A percentile compares a stretch with the other conserved stretches of the same genome.
Conservation (phyloP, 2,888 invertebrate genomes). For the Incurvaria masculella region DNA sequence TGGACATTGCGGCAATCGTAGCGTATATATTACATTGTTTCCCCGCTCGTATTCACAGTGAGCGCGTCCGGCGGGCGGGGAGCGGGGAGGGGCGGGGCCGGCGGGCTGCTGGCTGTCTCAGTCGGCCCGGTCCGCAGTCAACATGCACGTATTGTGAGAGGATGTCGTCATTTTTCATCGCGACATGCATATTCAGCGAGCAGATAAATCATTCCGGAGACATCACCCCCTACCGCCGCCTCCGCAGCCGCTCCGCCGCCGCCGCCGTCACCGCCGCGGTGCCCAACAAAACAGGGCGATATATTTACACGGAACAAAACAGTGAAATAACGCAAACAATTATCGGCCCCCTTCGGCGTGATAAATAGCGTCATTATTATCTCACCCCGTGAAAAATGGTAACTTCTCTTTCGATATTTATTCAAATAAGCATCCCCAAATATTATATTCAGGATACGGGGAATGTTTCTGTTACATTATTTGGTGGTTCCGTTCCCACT, state of each 20-base stretch:
- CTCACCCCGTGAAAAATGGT: slow-evolving; percentile 46
- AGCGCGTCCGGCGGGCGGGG: background rate
- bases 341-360: slow-evolving; percentile 46
- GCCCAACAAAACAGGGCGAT: slow-evolving; percentile 18
- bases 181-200: slow-evolving; percentile 54
- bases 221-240: slow-evolving; percentile 41
- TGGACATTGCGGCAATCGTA: too few species aligned
- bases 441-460: slow-evolving; percentile 30
- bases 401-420: slow-evolving; percentile 43
- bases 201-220: slow-evolving; percentile 48
- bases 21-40: too few species aligned
- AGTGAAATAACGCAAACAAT: slow-evolving; percentile 50
- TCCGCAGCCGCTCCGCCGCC: slow-evolving; percentile 29
- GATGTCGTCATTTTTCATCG: slow-evolving; percentile 51
- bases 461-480: slow-evolving; percentile 28
- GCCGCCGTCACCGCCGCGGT: slow-evolving; percentile 32
- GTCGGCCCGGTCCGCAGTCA: background rate
- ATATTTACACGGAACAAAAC: slow-evolving; percentile 44
- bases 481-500: slow-evolving; percentile 2
- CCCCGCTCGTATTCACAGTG: too few species aligned
- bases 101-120: background rate
- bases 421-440: slow-evolving; percentile 40
- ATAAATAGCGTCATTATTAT: slow-evolving; percentile 55
- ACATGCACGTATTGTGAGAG: slow-evolving; percentile 29
- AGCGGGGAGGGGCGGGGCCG: background rate